Conservation (phyloP, 2,797 vertebrate species). For the Anisognathus igniventris region DNA sequence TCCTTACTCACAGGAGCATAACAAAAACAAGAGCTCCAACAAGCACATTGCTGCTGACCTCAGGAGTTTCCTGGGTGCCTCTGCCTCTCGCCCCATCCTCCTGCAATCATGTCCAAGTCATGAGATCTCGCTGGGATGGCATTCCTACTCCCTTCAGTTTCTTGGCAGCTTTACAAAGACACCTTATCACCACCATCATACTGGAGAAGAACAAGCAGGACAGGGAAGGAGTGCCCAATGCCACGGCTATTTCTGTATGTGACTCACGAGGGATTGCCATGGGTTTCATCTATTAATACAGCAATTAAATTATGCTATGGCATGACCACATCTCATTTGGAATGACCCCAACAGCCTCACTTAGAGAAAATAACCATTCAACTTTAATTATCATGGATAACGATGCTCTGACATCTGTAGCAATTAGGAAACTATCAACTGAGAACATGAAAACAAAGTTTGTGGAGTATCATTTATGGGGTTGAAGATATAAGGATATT, state of each 20-base stretch:
- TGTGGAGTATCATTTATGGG: not conserved
- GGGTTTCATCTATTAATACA: not conserved
- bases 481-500: not conserved
- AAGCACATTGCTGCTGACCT: not conserved
- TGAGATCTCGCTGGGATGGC: not conserved
- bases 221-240: not conserved
- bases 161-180: not conserved
- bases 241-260: not conserved
- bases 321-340: not conserved
- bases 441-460: not conserved
- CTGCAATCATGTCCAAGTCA: not conserved
- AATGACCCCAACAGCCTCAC: not conserved
- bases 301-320: not conserved
- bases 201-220: not conserved
- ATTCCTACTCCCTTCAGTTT: not conserved
- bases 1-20: not conserved
- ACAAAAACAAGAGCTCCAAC: not conserved
- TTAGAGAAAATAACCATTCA: not conserved
- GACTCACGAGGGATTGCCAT: accelerated
- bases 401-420: not conserved
- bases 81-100: not conserved
- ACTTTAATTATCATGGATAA: not conserved
- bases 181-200: not conserved
- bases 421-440: not conserved
- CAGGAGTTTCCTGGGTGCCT: not conserved